Conservation (phyloP, 2,888 invertebrate genomes). For the Polydrusus cervinus region DNA sequence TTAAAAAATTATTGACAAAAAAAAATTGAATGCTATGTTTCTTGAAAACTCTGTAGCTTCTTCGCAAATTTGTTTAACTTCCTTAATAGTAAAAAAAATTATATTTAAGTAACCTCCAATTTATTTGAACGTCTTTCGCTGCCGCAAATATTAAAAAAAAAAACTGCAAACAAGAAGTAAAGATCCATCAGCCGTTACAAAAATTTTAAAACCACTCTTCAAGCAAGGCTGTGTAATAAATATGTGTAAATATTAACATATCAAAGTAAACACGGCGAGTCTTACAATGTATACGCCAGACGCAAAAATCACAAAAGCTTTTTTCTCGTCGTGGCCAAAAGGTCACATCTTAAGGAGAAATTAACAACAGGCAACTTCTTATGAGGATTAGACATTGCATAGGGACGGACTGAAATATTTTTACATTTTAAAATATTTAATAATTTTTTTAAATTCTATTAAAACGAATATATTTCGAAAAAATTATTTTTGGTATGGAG, state of each 20-base stretch:
- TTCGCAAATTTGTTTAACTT: background rate
- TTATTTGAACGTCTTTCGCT: background rate
- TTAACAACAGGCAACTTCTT: slow-evolving; percentile 25
- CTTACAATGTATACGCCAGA: slow-evolving; percentile 40
- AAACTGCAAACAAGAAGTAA: slow-evolving; percentile 16
- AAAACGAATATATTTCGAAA: too few relatives aligned
- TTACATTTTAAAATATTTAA: background rate
- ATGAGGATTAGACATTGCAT: background rate
- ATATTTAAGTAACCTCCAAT: slow-evolving; percentile 8
- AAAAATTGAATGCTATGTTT: too few relatives aligned
- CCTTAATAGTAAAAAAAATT: background rate
- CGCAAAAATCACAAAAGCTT: slow-evolving; percentile 43
- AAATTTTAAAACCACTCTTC: slow-evolving; percentile 44
- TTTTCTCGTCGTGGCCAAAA: slow-evolving; percentile 34
- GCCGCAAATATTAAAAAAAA: slow-evolving; percentile 9
- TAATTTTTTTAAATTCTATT: too few relatives aligned
- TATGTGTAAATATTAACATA: slow-evolving; percentile 53
- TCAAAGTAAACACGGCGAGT: slow-evolving; percentile 46
- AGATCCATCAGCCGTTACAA: slow-evolving; percentile 4
- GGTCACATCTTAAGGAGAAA: slow-evolving; percentile 32
- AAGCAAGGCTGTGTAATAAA: slow-evolving; percentile 49
- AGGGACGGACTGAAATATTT: slow-evolving; percentile 5
- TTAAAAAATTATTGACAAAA: too few relatives aligned
- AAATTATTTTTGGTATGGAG: too few relatives aligned
- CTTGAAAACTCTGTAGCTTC: too few relatives aligned